These are phyloP conservation scores for Lanius collurio DNA, from an alignment of 2,113 vertebrate species.

Conservation along the genomic window DNA sequence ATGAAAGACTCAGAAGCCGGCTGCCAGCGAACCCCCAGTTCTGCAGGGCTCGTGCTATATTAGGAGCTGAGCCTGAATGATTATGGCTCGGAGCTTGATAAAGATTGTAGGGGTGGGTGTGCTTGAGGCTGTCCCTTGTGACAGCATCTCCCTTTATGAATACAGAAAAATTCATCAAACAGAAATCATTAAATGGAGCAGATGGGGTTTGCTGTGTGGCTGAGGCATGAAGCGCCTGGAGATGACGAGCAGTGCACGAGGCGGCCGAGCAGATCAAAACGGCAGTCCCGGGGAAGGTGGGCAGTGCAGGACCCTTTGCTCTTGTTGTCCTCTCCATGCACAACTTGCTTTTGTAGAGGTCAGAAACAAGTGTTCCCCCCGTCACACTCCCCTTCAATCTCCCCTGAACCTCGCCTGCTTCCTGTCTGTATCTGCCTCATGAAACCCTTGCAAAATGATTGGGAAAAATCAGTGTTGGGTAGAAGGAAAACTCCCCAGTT, in stretches of 20 bases:
- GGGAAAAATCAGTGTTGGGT: neutral
- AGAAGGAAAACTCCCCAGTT: neutral
- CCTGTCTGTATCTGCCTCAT: neutral
- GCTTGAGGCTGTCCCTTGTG: conserved; percentile 68
- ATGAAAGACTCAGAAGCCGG: conserved; percentile 46
- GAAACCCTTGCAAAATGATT: neutral
- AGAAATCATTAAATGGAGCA: conserved; percentile 78
- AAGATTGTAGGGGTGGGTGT: conserved; percentile 68
- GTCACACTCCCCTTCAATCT: neutral
- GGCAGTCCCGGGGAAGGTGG: neutral
- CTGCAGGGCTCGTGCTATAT: conserved; percentile 42
- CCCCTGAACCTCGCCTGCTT: accelerated
- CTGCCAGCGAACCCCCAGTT: neutral
- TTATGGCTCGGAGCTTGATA: conserved; percentile 56
- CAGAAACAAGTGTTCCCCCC: neutral
- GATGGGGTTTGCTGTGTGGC: conserved; percentile 69
- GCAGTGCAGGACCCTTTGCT: neutral
- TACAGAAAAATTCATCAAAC: conserved; percentile 78
- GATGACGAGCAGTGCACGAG: conserved; percentile 31
- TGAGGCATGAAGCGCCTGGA: conserved; percentile 22
- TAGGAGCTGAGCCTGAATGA: conserved; percentile 53
- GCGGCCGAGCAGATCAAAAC: conserved; percentile 17
- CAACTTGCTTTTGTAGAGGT: neutral
- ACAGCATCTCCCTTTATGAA: conserved; percentile 70
- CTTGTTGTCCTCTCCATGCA: neutral